phyloP scores from a whole-genome alignment of 1,140 invertebrate genomes.

The Eciton burchellii region DNA sequence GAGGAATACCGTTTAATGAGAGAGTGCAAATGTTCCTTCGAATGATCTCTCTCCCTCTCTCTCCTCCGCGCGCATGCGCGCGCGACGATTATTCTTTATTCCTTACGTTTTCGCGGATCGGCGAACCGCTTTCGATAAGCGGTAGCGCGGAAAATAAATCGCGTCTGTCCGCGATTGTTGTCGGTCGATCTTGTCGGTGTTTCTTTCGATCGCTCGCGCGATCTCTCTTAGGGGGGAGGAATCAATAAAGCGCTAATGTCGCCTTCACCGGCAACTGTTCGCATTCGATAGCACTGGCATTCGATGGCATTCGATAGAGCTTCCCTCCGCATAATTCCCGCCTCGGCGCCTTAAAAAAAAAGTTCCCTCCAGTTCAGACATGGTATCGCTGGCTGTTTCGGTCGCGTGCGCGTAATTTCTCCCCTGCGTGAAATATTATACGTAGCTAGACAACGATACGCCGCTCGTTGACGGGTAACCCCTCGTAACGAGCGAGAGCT shows the following conservation, averaged over 20 bases:
- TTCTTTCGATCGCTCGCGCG: slow-evolving; percentile 33
- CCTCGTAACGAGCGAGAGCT: slow-evolving; percentile 28
- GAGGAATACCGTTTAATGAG: slow-evolving; percentile 26
- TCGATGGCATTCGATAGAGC: background rate
- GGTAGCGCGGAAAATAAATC: slow-evolving; percentile 63
- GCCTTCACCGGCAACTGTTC: no score
- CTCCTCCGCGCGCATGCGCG: background rate
- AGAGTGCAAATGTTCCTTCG: slow-evolving; percentile 21
- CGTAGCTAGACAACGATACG: slow-evolving; percentile 9
- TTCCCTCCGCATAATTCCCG: slow-evolving; percentile 22
- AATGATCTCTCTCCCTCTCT: slow-evolving; percentile 10
- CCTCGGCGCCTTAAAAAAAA: background rate
- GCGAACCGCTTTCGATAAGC: slow-evolving; percentile 34
- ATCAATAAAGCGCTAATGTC: slow-evolving; percentile 20
- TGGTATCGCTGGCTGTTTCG: slow-evolving; percentile 18
- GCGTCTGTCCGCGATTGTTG: slow-evolving; percentile 32
- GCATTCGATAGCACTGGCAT: no score
- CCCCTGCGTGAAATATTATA: background rate
- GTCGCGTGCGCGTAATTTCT: slow-evolving; percentile 31
- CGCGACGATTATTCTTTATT: slow-evolving; percentile 7
- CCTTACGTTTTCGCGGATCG: slow-evolving; percentile 9
- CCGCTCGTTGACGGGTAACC: slow-evolving; percentile 8
- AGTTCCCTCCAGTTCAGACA: slow-evolving; percentile 1
- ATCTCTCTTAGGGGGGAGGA: slow-evolving; percentile 5
- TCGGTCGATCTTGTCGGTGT: slow-evolving; percentile 35